Base-by-base conservation (phyloP, 2,797 vertebrate genomes). In the Pteropus rufus region DNA sequence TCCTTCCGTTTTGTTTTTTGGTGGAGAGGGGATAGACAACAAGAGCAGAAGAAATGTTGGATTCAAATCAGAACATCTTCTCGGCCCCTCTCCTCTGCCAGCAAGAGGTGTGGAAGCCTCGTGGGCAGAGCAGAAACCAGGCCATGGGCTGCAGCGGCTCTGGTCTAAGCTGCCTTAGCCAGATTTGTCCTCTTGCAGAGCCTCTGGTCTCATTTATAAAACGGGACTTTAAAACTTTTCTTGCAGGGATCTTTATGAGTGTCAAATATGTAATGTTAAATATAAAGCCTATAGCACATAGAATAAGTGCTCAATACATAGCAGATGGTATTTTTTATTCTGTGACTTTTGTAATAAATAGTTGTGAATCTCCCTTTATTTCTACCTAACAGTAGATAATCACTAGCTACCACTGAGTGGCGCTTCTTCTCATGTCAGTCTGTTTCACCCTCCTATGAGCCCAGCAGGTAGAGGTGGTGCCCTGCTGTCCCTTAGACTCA, bases 321-420 rank as follows among this genome's bases (percentile, higher is more conserved):
- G 67, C 46, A 16, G 10, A 3, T 34, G 29, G 23, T 34, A 23
- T 24, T 34, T 81, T 82, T 56, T 7, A 52, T 76, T 56, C 62
- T 69, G 18, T 88, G 70, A 29, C 70, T 56, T 56, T 29, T 77
- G 34, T 46, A 23, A 56, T 34, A 64, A 58, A 46, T n/a, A 46
- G 62, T 23, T 77, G 64, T 41, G 23, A 62, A 31, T 77, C 54
- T 44, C 67, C 54, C 29, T 41, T 5, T 62, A 0, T 54, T 34
- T 58, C 39, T 56, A 18, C 1, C 46, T 64, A 39, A 21, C 16
- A 29, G 39, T 23, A n/a, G 41, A 36, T 15, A 31, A 15, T 24
- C 29, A 24, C 2, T 6, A 29, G 4, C 21, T 18, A 29, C n/a
- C 6, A 1, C 19, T 2, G 2, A 10, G 2, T 21, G 14, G 31